These are phyloP conservation scores for Chinchilla lanigera DNA, from an alignment of 2,113 vertebrate genomes.

Conservation along the genomic window DNA sequence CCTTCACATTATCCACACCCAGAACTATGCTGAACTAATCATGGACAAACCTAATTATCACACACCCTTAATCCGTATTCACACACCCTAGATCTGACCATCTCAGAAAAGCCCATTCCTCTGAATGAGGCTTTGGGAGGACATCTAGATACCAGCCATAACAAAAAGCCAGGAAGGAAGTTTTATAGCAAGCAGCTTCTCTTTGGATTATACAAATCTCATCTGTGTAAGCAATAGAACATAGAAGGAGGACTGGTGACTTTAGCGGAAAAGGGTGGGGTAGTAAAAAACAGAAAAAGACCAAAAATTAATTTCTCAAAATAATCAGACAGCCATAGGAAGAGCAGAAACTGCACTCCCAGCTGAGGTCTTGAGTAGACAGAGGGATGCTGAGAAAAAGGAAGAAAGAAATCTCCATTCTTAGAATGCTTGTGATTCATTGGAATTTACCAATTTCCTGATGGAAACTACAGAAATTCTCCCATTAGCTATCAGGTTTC, in stretches of 20 bases:
- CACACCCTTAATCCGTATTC: neutral
- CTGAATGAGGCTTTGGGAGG: neutral
- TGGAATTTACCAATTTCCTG: neutral
- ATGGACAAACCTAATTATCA: neutral
- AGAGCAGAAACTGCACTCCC: neutral
- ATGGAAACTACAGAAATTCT: neutral
- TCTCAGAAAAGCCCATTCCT: neutral
- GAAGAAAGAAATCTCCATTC: neutral
- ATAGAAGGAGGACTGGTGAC: neutral
- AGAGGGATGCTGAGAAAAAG: rapidly evolving
- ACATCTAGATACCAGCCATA: neutral
- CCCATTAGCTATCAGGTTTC: neutral
- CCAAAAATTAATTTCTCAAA: slow-evolving; percentile 6
- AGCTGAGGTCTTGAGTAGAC: neutral
- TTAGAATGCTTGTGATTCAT: neutral
- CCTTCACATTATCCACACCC: neutral
- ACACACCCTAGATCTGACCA: neutral
- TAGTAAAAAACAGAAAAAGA: neutral
- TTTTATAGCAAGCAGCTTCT: neutral
- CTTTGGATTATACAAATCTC: neutral
- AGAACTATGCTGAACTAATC: neutral
- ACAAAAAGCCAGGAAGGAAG: neutral
- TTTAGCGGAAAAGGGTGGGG: neutral
- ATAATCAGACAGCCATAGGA: neutral
- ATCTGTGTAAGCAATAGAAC: neutral